A percentile compares a stretch with the other conserved stretches of the same genome.
Evolutionary conservation across 64 coral and sea anemone genomes (phyloP).

Genomic region (Trachythela sp.): DNA sequence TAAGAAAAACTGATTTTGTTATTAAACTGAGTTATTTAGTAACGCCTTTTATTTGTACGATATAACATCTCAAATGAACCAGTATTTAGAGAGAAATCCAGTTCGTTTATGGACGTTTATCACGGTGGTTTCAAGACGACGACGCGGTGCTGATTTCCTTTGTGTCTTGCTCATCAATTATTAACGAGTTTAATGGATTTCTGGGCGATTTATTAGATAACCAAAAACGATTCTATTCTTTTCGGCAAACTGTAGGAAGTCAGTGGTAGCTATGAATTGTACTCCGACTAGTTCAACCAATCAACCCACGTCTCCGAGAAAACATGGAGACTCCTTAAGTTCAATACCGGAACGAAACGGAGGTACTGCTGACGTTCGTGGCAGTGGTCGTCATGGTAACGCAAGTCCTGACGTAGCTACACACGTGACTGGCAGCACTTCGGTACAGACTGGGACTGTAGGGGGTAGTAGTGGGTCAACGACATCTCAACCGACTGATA

Average conservation of each 20-base stretch:
- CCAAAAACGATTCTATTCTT: neutral
- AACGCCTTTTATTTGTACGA: too few species aligned
- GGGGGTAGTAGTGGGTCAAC: neutral
- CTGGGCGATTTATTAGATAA: too few species aligned
- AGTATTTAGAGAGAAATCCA: too few species aligned
- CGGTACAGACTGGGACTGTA: neutral
- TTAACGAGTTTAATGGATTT: too few species aligned
- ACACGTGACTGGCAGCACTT: neutral
- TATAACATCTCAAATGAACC: too few species aligned
- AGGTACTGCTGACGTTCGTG: neutral
- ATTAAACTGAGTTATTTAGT: too few species aligned
- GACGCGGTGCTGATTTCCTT: too few species aligned
- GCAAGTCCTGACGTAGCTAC: neutral
- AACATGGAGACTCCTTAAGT: neutral
- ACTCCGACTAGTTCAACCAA: neutral
- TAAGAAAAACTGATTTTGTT: constrained; percentile 33
- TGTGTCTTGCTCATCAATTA: too few species aligned
- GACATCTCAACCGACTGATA: neutral
- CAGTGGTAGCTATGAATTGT: constrained; percentile 4
- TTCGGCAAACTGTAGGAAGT: neutral
- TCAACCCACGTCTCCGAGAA: neutral
- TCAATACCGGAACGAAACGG: neutral
- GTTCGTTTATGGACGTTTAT: too few species aligned
- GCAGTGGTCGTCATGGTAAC: neutral
- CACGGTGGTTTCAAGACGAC: too few species aligned